These are phyloP conservation scores for Andrena trimmerana DNA, from an alignment of 2,888 invertebrate species.

Conservation along the genomic window DNA sequence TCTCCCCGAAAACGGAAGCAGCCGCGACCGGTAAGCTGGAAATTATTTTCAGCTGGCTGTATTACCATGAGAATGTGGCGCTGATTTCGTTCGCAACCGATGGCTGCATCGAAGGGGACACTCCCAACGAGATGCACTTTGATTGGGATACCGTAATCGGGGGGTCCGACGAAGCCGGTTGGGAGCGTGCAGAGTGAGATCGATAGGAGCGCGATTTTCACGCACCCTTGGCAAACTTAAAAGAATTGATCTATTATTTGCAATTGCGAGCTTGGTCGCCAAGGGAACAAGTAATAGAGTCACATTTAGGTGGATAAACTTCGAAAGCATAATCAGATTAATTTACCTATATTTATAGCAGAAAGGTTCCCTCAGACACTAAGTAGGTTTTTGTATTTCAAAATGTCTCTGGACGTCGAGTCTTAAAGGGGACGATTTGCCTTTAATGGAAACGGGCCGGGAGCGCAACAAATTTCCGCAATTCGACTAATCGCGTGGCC, in stretches of 20 bases:
- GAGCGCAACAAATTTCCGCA: constrained; percentile 42
- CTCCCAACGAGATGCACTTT: constrained; percentile 18
- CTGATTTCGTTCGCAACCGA: constrained; percentile 48
- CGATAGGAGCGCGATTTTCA: too few species aligned
- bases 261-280: too few species aligned
- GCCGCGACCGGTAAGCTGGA: constrained; percentile 54
- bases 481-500: constrained; percentile 24
- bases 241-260: too few species aligned
- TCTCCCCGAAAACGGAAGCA: constrained; percentile 52
- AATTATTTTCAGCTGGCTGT: constrained; percentile 50
- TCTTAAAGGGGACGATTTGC: neutral
- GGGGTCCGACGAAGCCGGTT: neutral
- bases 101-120: neutral
- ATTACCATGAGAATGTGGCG: constrained; percentile 65
- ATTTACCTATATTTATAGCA: too few species aligned
- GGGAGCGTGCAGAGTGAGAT: neutral
- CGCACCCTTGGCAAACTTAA: too few species aligned
- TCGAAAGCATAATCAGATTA: too few species aligned
- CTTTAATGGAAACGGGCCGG: neutral
- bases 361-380: too few species aligned
- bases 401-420: neutral
- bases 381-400: neutral
- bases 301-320: too few species aligned
- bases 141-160: constrained; percentile 25
- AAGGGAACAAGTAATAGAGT: too few species aligned